Base-by-base conservation (phyloP, 2,888 invertebrate species). In the Eucera pruinosa region DNA sequence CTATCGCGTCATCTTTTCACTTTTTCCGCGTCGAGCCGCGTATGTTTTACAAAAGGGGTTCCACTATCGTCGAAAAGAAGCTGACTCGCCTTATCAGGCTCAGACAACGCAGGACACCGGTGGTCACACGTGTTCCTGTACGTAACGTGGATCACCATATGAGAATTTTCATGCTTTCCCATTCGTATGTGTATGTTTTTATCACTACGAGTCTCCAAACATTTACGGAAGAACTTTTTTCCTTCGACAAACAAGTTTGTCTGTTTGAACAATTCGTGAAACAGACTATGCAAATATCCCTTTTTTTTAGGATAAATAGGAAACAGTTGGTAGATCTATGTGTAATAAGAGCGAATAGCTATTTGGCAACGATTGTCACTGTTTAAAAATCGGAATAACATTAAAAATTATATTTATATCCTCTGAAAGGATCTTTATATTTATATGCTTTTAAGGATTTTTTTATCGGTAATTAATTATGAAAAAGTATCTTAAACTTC, bases 11-110 rank as follows among this genome's bases (percentile, higher is more conserved):
- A 39, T 58, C 50, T 57, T 70, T 43, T 18, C 70, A 55, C 25
- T 41, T 55, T 70, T 65, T 39, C 13, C 18, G 18, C 50, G 41
- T 9, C 15, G 9, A 33, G 11, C n/a, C n/a, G 33, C 54, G 27
- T 23, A 15, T 11, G 33, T 50, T 39, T 36, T 48, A 27, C 48
- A 64, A 54, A 55, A 71, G 70, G 30, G 48, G 20, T 11, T 2
- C 23, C 5, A 36, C 18, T 68, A 68, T 72, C 68, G 15, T 43
- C 33, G 25, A 20, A 58, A 25, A 36, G 67, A n/a, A 48, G 60
- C 67, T 30, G 39, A 39, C 50, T 43, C 13, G 33, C 68, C 71
- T 60, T 68, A 68, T 68, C 61, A 33, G 52, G 18, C 18, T 47
- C 13, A 9, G 65, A 41, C 23, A 39, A 25, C 33, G 45, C 20